phyloP scores from a whole-genome alignment of 2,888 invertebrate species.

The Plagiodera versicolora region DNA sequence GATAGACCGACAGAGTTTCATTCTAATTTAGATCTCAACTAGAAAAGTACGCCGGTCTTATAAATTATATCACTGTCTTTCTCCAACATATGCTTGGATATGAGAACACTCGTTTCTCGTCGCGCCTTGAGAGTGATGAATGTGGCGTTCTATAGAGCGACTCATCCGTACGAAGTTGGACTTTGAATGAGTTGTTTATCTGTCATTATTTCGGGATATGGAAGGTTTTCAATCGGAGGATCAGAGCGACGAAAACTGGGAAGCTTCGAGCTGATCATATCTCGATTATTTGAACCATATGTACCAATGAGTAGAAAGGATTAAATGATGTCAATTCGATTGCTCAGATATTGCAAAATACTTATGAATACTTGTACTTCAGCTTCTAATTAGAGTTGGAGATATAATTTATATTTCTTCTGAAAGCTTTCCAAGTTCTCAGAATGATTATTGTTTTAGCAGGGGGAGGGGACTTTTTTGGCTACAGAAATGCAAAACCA shows the following conservation, averaged over 20 bases:
- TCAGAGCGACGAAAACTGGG: background rate
- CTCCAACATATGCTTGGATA: slow-evolving; percentile 22
- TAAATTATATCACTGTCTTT: slow-evolving; percentile 32
- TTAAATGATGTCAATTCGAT: no score
- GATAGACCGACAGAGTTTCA: slow-evolving; percentile 43
- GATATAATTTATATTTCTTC: no score
- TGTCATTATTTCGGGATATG: slow-evolving; percentile 29
- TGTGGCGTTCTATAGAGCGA: slow-evolving; percentile 48
- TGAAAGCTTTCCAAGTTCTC: no score
- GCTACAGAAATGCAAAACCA: no score
- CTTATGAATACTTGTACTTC: no score
- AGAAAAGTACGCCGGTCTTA: slow-evolving; percentile 28
- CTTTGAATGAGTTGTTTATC: slow-evolving; percentile 39
- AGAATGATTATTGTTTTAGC: no score
- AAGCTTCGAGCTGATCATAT: background rate
- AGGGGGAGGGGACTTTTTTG: no score
- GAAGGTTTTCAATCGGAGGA: slow-evolving; percentile 9
- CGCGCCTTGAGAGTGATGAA: slow-evolving; percentile 47
- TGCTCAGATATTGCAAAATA: no score
- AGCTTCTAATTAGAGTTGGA: no score
- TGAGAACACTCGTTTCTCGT: slow-evolving; percentile 37
- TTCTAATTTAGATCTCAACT: slow-evolving; percentile 37
- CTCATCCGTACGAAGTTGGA: slow-evolving; percentile 51
- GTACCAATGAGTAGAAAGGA: no score
- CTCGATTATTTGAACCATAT: no score